Base-by-base conservation (phyloP, 1,140 invertebrate genomes). In the Brachionus rubens region DNA sequence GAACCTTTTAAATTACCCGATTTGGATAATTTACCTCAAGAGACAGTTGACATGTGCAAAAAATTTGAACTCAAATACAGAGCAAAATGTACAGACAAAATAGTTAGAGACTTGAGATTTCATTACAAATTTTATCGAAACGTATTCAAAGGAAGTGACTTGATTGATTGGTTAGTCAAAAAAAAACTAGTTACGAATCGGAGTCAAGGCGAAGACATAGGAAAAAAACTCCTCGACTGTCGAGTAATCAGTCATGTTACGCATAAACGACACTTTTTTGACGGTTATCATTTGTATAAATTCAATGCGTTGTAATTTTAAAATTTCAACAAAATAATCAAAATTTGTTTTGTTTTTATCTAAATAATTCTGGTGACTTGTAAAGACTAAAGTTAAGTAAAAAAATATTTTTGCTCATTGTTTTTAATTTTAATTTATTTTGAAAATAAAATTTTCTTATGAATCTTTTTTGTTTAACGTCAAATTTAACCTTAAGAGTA, bases 41-140 rank as follows among this genome's bases (percentile, higher is more conserved):
- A 93, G 82, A 91, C 90, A 0, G 90, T 54, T 87, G 88, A 91
- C 77, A 89, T 92, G 52, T 93, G 93, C 80, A 91, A 94, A 77
- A 91, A 95, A 82, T 97, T 96, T 83, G 88, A 88, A 21, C 89
- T 87, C 30, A 91, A 93, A 82, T 91, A 96, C 83, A 86, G 92
- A 80, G 88, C 90, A 9, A 91, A 90, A 78, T 95, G 93, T 85
- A 88, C 88, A 54, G 86, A 87, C 77, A 89, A 91, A 47, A 92
- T 96, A 81, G 90, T 91, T 16, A 88, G 88, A 79, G 90, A 91
- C 82, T 88, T 86, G 83, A 88, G 87, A 87, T 89, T 82, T 80
- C 80, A 75, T 52, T 67, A 46, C n/a, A 68, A 77, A 70, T 76
- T 40, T 75, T 77, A 24, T 79, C 87, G 87, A 41, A 87, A 88